Evolutionary conservation across 2,888 invertebrate species (phyloP), one percentile per base, ranked within the genome.

Genomic region (Brachypalpus laphriformis): DNA sequence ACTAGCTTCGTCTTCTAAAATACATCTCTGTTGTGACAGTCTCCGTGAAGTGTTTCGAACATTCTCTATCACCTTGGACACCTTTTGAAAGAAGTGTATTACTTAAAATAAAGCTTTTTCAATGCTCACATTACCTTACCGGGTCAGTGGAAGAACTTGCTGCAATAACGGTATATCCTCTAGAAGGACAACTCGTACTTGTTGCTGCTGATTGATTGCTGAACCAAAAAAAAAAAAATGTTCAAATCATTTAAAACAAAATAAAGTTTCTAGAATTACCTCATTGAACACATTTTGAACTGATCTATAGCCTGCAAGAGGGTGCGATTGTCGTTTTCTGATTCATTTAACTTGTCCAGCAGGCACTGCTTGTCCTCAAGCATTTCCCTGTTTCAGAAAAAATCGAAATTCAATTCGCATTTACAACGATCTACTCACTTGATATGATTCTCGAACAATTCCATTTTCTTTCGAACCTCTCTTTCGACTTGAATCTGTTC

Each of bases 401-500:
- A 3, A 31, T 16, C 2, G 9, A 9, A 45, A 4, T 25, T 25
- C 2, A 25, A 4, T 25, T 25, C 2, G 25, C 2, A 25, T 4
- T 4, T 25, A 25, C 25, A 4, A n/a, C n/a, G n/a, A n/a, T 7
- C 20, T 1, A 51, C 61, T 82, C 74, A 89, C 89, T 54, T 83
- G 1, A 91, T 89, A 20, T 89, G 89, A 0, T 89, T 87, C 59
- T 90, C 89, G 40, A 88, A 86, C 20, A 87, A 78, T 9, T 87
- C 71, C 1, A 89, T 87, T 54, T 88, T 88, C 25, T 78, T 66
- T 0, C 89, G 88, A 59, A 89, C 88, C 1, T 87, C 82, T 0
- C 88, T 89, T 40, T 92, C 92, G 0, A 89, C 88, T 56, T 88
- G 83, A 0, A 89, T 40, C 85, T 91, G 91, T 5, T 89, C 88